Conservation (phyloP, 1,140 invertebrate species). For the Geopemphigus sp. region DNA sequence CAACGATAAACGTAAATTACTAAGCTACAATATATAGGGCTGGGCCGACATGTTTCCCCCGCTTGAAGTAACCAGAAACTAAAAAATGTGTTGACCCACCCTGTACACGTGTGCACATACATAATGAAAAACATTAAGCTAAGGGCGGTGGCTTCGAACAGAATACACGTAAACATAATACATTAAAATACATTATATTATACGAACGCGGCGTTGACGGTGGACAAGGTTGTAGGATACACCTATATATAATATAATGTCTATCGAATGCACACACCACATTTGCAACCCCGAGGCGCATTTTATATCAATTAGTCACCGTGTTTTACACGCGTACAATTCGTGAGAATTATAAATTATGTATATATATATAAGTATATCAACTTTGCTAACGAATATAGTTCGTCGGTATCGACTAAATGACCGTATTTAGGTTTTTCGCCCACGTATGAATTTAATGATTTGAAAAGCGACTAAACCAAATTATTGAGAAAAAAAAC, state of each 20-base stretch:
- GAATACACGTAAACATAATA: not conserved
- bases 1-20: not conserved
- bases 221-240: slow-evolving; percentile 16
- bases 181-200: not conserved
- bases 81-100: not conserved
- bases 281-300: not conserved
- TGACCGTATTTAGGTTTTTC: not conserved
- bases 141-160: slow-evolving; percentile 29
- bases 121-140: not conserved
- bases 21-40: not conserved
- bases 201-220: not conserved
- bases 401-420: not conserved
- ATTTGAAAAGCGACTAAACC: too few relatives aligned
- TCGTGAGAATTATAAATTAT: not conserved
- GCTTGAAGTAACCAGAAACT: not conserved
- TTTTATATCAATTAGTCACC: slow-evolving; percentile 33
- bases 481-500: too few relatives aligned
- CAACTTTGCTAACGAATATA: not conserved
- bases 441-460: not conserved
- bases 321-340: not conserved
- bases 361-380: not conserved
- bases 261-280: not conserved
- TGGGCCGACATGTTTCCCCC: not conserved
- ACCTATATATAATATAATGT: not conserved
- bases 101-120: not conserved